Evolutionary conservation across 2,113 vertebrate species (phyloP).

Genomic region (Coptodon rendalli): DNA sequence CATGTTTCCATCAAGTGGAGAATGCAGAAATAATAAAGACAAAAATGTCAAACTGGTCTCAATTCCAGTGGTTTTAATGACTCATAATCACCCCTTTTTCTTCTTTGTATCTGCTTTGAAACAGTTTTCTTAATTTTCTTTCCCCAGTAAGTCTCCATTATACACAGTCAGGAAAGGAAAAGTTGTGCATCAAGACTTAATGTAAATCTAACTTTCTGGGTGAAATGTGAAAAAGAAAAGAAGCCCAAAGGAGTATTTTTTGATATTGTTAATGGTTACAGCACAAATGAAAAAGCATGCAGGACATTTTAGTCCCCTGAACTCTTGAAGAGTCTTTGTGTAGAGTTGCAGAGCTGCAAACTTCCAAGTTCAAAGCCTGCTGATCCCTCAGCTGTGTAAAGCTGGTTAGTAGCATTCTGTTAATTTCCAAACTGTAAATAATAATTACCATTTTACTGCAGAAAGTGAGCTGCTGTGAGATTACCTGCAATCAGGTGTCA

Average conservation of each 20-base stretch:
- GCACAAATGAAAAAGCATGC: neutral
- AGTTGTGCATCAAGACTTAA: neutral
- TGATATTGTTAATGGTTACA: neutral
- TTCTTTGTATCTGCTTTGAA: neutral
- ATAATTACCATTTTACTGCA: neutral
- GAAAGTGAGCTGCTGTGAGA: neutral
- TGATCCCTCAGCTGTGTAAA: neutral
- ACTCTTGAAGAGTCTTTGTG: neutral
- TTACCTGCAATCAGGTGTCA: constrained; percentile 71
- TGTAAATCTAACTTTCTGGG: neutral
- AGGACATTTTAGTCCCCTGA: neutral
- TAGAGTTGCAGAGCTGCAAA: neutral
- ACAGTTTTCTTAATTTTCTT: rapidly evolving
- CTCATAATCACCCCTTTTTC: neutral
- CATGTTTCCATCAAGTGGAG: neutral
- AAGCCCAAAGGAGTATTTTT: neutral
- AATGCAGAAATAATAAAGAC: neutral
- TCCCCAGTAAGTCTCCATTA: neutral
- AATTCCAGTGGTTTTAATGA: rapidly evolving
- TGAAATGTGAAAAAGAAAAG: neutral
- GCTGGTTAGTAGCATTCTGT: neutral
- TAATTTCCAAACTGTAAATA: neutral
- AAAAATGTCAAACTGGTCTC: neutral
- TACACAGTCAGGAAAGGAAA: rapidly evolving
- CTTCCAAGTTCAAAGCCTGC: neutral